These are phyloP conservation scores for Rhimphoctona megacephalus DNA, from an alignment of 2,888 invertebrate genomes.

Conservation along the genomic window DNA sequence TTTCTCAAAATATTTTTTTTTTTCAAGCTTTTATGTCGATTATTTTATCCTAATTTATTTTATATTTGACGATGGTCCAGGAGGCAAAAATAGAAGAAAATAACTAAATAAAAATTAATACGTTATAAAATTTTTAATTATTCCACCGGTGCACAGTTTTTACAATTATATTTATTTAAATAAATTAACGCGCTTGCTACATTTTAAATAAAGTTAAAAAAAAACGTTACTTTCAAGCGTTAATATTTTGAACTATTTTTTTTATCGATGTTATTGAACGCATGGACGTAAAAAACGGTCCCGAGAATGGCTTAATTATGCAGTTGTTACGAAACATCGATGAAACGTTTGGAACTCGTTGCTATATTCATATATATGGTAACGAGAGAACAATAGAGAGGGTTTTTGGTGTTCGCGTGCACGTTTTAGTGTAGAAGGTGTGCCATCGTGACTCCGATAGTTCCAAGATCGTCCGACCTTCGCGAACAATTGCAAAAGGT, in stretches of 20 bases:
- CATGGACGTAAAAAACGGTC: conserved; percentile 16
- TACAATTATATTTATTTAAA: not conserved
- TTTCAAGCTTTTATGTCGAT: not conserved
- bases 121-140: not conserved
- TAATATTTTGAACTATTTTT: not conserved
- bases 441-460: conserved; percentile 7
- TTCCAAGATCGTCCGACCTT: not conserved
- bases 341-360: conserved; percentile 42
- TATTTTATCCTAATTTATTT: not conserved
- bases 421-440: conserved; percentile 58
- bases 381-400: conserved; percentile 67
- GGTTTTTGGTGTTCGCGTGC: conserved; percentile 29
- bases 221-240: not conserved
- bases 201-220: not conserved
- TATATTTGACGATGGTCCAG: not conserved
- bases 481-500: not conserved
- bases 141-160: not conserved
- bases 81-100: not conserved
- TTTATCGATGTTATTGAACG: not conserved
- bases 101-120: not conserved
- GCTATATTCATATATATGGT: conserved; percentile 59
- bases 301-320: conserved; percentile 65
- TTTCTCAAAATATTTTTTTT: conserved; percentile 42
- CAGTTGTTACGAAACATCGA: conserved; percentile 62
- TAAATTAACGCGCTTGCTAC: not conserved